Evolutionary conservation across 2,113 vertebrate genomes (phyloP).

Genomic region (Xenopus borealis): DNA sequence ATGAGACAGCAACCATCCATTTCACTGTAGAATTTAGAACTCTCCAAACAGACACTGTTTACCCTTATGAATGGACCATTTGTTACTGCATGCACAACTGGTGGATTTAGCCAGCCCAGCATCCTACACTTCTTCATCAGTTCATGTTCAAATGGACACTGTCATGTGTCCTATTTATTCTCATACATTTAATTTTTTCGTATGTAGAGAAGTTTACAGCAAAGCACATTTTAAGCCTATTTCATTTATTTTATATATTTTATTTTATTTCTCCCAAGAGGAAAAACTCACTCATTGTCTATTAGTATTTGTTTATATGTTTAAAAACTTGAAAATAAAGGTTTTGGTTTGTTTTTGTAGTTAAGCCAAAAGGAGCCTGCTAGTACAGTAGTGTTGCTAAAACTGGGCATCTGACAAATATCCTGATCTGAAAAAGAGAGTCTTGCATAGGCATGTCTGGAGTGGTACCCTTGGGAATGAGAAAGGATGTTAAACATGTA

Average conservation of each 20-base stretch:
- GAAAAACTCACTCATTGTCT: too few species aligned
- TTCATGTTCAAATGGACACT: constrained; percentile 44
- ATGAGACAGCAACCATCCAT: constrained; percentile 58
- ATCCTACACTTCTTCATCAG: constrained; percentile 70
- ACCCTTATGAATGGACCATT: constrained; percentile 81
- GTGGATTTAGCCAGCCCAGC: constrained; percentile 67
- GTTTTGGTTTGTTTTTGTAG: background rate
- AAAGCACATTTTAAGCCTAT: constrained; percentile 40
- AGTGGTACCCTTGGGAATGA: background rate
- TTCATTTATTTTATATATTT: background rate
- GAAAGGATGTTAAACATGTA: too few species aligned
- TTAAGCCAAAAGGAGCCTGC: background rate
- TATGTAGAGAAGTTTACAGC: too few species aligned
- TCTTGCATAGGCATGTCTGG: constrained; percentile 16
- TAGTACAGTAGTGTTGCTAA: background rate
- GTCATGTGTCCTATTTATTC: constrained; percentile 58
- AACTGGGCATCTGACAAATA: background rate
- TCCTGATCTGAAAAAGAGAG: background rate
- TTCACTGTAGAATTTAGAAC: constrained; percentile 63
- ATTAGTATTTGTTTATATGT: background rate
- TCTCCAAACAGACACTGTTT: constrained; percentile 68
- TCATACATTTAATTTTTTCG: background rate
- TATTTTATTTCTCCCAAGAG: too few species aligned
- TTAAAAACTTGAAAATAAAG: background rate
- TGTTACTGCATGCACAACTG: constrained; percentile 82